phyloP scores from a whole-genome alignment of 2,797 vertebrate species.

The Gymnodraco acuticeps region DNA sequence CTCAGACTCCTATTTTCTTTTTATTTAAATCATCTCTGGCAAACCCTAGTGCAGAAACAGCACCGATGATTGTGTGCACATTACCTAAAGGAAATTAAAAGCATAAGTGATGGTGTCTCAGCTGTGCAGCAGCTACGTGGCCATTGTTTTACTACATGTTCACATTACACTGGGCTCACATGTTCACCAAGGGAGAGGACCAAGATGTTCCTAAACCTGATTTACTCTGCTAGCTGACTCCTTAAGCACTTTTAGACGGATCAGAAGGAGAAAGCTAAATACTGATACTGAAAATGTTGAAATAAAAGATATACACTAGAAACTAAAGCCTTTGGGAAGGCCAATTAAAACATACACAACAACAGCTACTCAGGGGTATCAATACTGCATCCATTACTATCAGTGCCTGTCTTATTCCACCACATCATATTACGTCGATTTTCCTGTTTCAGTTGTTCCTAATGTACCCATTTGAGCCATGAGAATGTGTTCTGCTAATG shows the following conservation, averaged over 20 bases:
- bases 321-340: constrained; percentile 7
- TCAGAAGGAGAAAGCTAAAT: constrained; percentile 17
- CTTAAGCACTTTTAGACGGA: constrained; percentile 43
- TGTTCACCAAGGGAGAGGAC: constrained; percentile 53
- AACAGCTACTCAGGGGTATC: constrained; percentile 16
- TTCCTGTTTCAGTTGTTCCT: constrained; percentile 66
- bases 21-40: constrained; percentile 44
- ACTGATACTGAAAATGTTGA: constrained; percentile 7
- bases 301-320: not conserved
- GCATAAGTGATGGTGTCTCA: constrained; percentile 46
- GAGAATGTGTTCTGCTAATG: constrained; percentile 80
- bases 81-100: constrained; percentile 64
- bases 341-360: constrained; percentile 6
- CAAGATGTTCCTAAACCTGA: constrained; percentile 35
- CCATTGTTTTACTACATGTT: constrained; percentile 10
- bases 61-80: constrained; percentile 69
- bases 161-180: not conserved
- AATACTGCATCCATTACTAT: constrained; percentile 25
- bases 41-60: constrained; percentile 62
- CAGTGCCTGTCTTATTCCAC: constrained; percentile 29
- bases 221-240: constrained; percentile 21
- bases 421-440: constrained; percentile 67
- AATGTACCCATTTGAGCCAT: constrained; percentile 71
- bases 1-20: constrained; percentile 13
- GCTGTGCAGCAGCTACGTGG: constrained; percentile 55